Conservation (phyloP, 2,113 vertebrate genomes). For the Thalassoma bifasciatum region DNA sequence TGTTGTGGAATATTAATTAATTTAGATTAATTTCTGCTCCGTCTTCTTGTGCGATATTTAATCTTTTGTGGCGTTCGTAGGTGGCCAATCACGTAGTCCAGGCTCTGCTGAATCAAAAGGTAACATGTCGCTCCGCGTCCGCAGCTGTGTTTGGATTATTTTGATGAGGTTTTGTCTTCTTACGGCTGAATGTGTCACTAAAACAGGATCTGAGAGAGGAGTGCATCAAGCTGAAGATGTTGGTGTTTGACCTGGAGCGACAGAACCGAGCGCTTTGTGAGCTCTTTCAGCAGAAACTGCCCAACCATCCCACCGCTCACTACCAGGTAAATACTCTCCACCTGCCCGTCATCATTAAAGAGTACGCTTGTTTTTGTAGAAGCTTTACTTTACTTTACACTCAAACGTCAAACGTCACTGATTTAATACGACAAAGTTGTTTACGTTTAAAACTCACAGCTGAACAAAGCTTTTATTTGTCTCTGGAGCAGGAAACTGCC, state of each 20-base stretch:
- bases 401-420: too few relatives aligned
- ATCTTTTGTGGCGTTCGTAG: constrained; percentile 68
- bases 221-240: constrained; percentile 96
- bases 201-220: constrained; percentile 94
- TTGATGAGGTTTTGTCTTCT: neutral
- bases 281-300: constrained; percentile 94
- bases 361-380: neutral
- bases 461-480: too few relatives aligned
- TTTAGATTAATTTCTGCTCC: neutral
- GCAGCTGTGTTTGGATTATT: neutral
- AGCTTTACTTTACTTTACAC: too few relatives aligned
- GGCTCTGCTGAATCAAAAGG: constrained; percentile 95
- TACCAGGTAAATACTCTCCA: constrained; percentile 84
- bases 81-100: constrained; percentile 97
- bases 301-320: constrained; percentile 86
- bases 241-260: constrained; percentile 94
- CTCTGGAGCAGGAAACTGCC: too few relatives aligned
- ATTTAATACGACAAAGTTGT: too few relatives aligned
- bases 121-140: constrained; percentile 46
- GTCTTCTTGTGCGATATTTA: rapidly evolving
- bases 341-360: neutral
- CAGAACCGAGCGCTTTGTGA: constrained; percentile 94
- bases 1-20: neutral
- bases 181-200: neutral
- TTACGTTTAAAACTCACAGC: too few relatives aligned